Percentiles rank a stretch among this genome's conserved stretches.
Conservation (phyloP, 2,113 vertebrate species). For the Cebus imitator region DNA sequence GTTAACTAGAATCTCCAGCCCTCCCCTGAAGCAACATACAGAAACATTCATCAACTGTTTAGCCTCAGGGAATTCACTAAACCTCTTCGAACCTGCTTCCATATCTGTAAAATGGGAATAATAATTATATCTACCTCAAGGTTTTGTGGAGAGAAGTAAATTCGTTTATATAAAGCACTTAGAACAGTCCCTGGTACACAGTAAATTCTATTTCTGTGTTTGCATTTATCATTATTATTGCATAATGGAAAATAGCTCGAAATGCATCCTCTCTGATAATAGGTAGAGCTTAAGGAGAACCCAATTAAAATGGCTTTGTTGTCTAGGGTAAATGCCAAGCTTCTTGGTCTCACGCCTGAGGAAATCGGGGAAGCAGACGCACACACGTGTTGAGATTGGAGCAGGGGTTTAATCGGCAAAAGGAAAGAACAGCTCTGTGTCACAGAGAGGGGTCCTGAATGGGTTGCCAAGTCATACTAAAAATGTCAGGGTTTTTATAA, state of each 20-base stretch:
- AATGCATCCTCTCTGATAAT: neutral
- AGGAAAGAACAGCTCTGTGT: too few species aligned
- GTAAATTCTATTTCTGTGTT: neutral
- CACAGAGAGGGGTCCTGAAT: too few species aligned
- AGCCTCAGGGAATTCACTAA: neutral
- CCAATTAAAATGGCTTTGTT: neutral
- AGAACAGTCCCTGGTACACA: neutral
- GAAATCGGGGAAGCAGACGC: too few species aligned
- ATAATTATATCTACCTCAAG: neutral
- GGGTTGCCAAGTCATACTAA: too few species aligned
- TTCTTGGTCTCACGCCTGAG: too few species aligned
- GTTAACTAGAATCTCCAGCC: neutral
- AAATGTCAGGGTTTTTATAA: too few species aligned
- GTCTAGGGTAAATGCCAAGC: too few species aligned
- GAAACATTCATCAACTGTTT: neutral
- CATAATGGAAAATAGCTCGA: neutral
- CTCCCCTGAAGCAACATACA: neutral
- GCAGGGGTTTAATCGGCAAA: too few species aligned
- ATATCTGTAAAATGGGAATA: neutral
- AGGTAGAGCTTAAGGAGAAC: neutral
- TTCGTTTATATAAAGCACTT: neutral
- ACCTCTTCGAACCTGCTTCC: neutral
- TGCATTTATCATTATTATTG: neutral
- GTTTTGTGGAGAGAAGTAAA: neutral
- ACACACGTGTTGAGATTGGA: too few species aligned